Conservation (phyloP, 2,797 vertebrate genomes). For the Tapera naevia region DNA sequence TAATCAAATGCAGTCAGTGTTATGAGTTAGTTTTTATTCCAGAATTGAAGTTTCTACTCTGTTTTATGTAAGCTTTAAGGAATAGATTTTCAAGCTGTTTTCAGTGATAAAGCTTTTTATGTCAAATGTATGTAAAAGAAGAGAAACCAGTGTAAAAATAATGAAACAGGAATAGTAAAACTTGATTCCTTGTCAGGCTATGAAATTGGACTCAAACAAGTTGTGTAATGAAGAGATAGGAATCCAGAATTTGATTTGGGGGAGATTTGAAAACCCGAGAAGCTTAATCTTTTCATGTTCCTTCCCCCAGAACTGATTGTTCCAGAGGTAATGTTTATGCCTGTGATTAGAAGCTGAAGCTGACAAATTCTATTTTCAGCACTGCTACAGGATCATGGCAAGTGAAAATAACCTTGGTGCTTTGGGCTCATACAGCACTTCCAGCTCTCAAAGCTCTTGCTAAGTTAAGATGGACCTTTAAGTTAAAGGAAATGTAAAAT, state of each 20-base stretch:
- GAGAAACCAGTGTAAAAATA: neutral
- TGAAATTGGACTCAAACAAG: neutral
- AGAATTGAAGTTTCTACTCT: neutral
- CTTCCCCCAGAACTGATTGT: conserved; percentile 21
- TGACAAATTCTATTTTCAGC: conserved; percentile 39
- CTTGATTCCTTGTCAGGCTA: neutral
- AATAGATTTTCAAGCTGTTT: neutral
- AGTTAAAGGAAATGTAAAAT: neutral
- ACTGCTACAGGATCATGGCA: neutral
- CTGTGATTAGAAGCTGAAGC: conserved; percentile 10
- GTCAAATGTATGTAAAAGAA: neutral
- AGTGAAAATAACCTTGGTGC: conserved; percentile 14
- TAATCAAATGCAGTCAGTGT: neutral
- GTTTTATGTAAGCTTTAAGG: neutral
- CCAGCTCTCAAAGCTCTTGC: neutral
- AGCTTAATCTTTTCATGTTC: conserved; percentile 2
- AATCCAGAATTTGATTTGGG: conserved; percentile 19
- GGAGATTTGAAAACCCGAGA: neutral
- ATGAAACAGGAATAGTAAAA: neutral
- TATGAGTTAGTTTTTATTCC: neutral
- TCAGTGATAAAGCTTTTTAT: neutral
- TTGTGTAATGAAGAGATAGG: neutral
- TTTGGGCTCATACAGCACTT: neutral
- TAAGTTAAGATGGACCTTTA: neutral
- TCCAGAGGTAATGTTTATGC: conserved; percentile 8